Base-by-base conservation (phyloP, 2,113 vertebrate species). In the Crotophaga sulcirostris region DNA sequence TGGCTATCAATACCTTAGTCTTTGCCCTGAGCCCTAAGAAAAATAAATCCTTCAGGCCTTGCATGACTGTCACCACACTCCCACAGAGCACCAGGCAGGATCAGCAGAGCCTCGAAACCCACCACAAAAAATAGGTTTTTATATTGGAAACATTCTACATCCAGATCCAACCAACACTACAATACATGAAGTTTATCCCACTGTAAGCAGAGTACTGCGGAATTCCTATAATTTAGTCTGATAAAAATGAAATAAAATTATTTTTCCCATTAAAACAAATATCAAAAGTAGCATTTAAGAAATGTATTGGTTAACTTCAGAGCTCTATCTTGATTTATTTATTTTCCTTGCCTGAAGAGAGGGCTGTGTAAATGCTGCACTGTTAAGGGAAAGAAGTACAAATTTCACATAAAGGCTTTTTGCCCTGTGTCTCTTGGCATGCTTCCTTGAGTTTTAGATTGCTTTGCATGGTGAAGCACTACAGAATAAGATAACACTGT, bases 351-450 rank as follows among this genome's bases (percentile, higher is more conserved):
- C 91, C 51, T 88, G 54, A 91, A 81, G 90, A 94, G 74, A 75
- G 19, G 38, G 45, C 84, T 94, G 31, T 76, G 67, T 67, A 95
- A 95, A 88, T 25, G 47, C 90, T 73, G 87, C 25, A 95, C 92
- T 94, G 68, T 28, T 88, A 89, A 90, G 70, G 87, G 66, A 94
- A 96, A 84, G 19, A 81, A 88, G 79, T 84, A 79, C 87, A 85
- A 97, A 95, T 47, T 95, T 95, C 89, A 89, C 76, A 87, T 77
- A 89, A 95, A 91, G 75, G 94, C 96, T 83, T 92, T 96, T 89
- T 77, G 54, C 83, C 94, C 73, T 92, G 84, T 51, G 81, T 87
- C 86, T 97, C 92, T 91, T 95, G 91, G 85, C 91, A 90, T 69
- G 80, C 87, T 95, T 64, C 81, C 91, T 72, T 87, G 40, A 78